Evolutionary conservation across 1,140 invertebrate genomes (phyloP).

Genomic region (Platyura marginata): DNA sequence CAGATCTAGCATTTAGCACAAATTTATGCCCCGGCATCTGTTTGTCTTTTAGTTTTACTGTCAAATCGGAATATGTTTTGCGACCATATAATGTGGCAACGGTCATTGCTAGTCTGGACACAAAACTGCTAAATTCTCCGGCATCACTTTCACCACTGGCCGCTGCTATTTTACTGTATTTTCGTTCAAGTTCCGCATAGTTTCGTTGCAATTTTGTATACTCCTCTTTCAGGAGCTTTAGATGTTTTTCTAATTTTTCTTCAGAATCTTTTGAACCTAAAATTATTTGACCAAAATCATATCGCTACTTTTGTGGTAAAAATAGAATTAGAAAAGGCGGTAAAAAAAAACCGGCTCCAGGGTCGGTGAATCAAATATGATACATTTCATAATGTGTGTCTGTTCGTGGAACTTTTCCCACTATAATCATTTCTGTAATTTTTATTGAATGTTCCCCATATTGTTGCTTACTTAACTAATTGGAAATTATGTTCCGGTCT

Average conservation of each 20-base stretch:
- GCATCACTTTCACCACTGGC: conserved; percentile 27
- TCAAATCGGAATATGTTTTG: conserved; percentile 59
- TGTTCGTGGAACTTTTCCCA: no score
- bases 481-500: no score
- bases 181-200: conserved; percentile 63
- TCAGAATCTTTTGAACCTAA: conserved; percentile 1
- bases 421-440: no score
- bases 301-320: no score
- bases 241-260: conserved; percentile 69
- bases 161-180: conserved; percentile 55
- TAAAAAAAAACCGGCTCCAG: no score
- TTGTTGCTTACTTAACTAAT: no score
- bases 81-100: conserved; percentile 64
- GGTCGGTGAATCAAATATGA: no score
- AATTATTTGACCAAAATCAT: no score
- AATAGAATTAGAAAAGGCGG: no score
- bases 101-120: conserved; percentile 55
- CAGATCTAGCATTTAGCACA: conserved; percentile 71
- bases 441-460: no score
- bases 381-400: no score
- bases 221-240: conserved; percentile 70
- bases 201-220: conserved; percentile 78
- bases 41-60: conserved; percentile 46
- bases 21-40: conserved; percentile 72
- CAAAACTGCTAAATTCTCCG: conserved; percentile 48